These are phyloP conservation scores for Percina caprodes DNA, from an alignment of 2,113 vertebrate species.

Conservation along the genomic window DNA sequence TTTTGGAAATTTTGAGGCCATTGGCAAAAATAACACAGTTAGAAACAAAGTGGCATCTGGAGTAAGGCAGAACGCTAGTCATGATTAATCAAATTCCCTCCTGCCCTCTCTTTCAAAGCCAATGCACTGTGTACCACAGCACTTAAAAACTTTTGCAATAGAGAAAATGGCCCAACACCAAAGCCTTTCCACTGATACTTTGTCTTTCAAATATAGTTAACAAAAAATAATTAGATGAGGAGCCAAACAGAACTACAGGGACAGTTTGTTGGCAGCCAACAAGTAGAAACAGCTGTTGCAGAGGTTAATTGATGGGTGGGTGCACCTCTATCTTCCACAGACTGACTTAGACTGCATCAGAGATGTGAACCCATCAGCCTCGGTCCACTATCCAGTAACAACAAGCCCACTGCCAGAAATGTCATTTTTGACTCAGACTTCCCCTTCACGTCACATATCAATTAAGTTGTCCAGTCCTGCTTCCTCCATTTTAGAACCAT, in stretches of 20 bases:
- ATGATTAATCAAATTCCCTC: slow-evolving; percentile 6
- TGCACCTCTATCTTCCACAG: too few relatives aligned
- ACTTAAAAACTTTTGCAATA: background rate
- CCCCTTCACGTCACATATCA: too few relatives aligned
- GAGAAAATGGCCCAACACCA: background rate
- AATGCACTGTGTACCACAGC: background rate
- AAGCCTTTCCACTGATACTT: slow-evolving; percentile 1
- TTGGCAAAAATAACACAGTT: background rate
- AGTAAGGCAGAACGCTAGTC: background rate
- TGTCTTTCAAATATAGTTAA: background rate
- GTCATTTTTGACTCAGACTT: too few relatives aligned
- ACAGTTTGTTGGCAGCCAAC: background rate
- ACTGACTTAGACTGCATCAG: too few relatives aligned
- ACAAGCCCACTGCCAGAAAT: too few relatives aligned
- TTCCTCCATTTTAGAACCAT: too few relatives aligned
- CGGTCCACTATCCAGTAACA: too few relatives aligned
- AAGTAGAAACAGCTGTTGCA: too few relatives aligned
- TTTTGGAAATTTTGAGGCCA: background rate
- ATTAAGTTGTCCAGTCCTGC: too few relatives aligned
- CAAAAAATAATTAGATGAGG: background rate
- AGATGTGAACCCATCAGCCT: too few relatives aligned
- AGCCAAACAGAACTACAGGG: slow-evolving; percentile 3
- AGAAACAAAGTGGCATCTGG: slow-evolving; percentile 4
- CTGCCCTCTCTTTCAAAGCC: background rate
- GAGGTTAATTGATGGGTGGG: too few relatives aligned